These are phyloP conservation scores for Gnathonemus echidnorhynchus DNA, from an alignment of 2,113 vertebrate species.

Conservation along the genomic window DNA sequence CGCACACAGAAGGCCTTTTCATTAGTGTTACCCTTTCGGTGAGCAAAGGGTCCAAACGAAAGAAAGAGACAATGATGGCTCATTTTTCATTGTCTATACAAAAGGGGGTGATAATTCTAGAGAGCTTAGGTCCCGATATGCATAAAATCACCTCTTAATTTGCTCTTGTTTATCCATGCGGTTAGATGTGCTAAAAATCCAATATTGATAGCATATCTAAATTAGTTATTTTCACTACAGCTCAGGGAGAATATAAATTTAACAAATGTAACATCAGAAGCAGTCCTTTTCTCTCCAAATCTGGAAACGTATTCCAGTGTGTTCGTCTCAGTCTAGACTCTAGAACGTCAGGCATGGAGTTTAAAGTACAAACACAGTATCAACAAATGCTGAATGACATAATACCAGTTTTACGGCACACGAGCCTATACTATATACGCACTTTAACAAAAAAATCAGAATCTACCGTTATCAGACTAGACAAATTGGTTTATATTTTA, in stretches of 20 bases:
- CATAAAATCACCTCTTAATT: neutral
- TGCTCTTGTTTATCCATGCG: neutral
- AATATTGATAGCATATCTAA: conserved; percentile 11
- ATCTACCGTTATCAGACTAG: neutral
- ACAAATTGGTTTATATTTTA: neutral
- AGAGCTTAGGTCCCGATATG: neutral
- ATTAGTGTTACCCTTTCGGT: neutral
- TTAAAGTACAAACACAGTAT: neutral
- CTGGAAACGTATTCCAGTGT: neutral
- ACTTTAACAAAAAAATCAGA: neutral
- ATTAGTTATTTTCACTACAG: conserved; percentile 15
- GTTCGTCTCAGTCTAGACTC: neutral
- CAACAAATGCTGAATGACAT: neutral
- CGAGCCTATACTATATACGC: neutral
- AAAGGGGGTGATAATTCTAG: neutral
- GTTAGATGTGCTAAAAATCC: conserved; percentile 8
- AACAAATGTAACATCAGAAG: neutral
- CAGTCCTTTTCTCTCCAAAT: neutral
- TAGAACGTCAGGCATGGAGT: neutral
- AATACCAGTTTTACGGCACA: neutral
- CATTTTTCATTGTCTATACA: neutral
- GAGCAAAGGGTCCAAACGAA: neutral
- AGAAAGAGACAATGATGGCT: neutral
- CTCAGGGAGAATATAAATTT: conserved; percentile 1
- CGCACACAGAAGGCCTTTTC: neutral